Base-by-base conservation (phyloP, 2,113 vertebrate species). In the Tachysurus fulvidraco region DNA sequence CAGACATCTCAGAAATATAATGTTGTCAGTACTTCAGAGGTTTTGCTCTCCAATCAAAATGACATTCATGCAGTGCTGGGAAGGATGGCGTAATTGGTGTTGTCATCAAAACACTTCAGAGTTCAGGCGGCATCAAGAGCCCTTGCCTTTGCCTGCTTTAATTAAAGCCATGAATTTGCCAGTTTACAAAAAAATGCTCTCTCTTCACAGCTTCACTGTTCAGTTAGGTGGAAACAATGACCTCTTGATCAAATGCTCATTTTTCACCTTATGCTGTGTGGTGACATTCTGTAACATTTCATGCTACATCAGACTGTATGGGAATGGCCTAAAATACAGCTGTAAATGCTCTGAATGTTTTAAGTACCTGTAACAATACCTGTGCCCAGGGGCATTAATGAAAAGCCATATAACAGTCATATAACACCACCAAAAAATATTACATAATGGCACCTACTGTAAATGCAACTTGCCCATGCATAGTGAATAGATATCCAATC, bases 21-120 rank as follows among this genome's bases (percentile, higher is more conserved):
- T 12, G 54, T 50, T 59, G 67, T 11, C 80, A 16, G 65, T 46
- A 82, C 46, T 57, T 60, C 65, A n/a, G 41, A 28, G 83, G 60
- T 83, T 88, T 82, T 83, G 50, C 57, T 55, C 82, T 85, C 79
- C 62, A 85, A 89, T 88, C 86, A 86, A 88, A 84, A 77, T 77
- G 41, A 23, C 76, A 88, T 83, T 85, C 83, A 85, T 82, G 76
- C 69, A n/a, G 65, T 21, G 41, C 82, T 69, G 36, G 44, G 57
- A 83, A 64, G 84, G 71, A 88, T 86, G 65, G 85, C 85, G 23
- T 89, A 91, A 91, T 89, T 90, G 88, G 65, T 86, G 83, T 85
- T 62, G 86, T 87, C 86, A 91, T 86, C 86, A 91, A 91, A 91
- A 91, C 89, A 91, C 91, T 90, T 91, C 83, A 88, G 86, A 89